These are phyloP conservation scores for Galendromus occidentalis DNA, from an alignment of 1,140 invertebrate genomes.

Conservation along the genomic window DNA sequence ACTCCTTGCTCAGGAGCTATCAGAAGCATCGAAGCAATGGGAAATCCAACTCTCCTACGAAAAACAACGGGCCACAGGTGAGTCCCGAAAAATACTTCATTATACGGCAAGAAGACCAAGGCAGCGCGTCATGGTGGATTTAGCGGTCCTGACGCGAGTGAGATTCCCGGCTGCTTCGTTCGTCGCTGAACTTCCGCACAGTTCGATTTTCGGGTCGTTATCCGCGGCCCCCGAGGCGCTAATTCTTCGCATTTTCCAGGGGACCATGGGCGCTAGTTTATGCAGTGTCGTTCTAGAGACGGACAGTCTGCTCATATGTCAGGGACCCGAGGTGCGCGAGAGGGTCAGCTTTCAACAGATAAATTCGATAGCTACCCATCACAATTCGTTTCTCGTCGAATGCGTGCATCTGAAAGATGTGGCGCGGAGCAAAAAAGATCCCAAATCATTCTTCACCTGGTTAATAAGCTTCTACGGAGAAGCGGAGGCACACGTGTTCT, in stretches of 20 bases:
- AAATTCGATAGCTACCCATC: neutral
- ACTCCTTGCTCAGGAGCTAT: neutral
- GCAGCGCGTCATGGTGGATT: too few species aligned
- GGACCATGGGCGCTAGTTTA: neutral
- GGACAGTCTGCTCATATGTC: neutral
- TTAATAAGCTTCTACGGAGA: constrained; percentile 3
- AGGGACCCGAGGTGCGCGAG: neutral
- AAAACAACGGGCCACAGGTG: too few species aligned
- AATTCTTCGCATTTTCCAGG: too few species aligned
- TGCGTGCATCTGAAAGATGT: neutral
- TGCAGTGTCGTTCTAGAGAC: neutral
- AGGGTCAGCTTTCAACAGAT: neutral
- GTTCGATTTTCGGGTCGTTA: too few species aligned
- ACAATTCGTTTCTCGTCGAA: constrained; percentile 7
- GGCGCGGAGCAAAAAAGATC: neutral
- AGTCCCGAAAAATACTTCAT: too few species aligned
- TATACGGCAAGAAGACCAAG: too few species aligned
- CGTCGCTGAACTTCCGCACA: too few species aligned
- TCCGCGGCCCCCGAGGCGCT: too few species aligned
- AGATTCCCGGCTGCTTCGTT: too few species aligned
- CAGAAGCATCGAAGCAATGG: neutral
- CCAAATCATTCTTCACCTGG: neutral
- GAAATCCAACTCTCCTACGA: too few species aligned
- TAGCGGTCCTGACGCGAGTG: too few species aligned
- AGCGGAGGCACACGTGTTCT: neutral